Evolutionary conservation across 1,140 invertebrate species (phyloP), one percentile per base, ranked within the genome.

Genomic region (Drosophila micromelanica): DNA sequence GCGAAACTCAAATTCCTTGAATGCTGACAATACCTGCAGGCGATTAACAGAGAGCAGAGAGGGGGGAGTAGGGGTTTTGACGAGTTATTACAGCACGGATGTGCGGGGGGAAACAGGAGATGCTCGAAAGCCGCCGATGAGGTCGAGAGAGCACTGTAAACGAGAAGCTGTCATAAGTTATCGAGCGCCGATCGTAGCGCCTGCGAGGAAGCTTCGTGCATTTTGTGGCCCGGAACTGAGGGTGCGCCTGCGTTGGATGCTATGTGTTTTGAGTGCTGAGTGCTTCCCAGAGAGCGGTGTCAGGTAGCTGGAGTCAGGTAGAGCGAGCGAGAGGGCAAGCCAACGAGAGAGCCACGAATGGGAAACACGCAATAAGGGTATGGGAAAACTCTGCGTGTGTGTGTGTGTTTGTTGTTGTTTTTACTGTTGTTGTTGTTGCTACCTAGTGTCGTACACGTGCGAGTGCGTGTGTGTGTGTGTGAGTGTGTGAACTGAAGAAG

Each of bases 351-450:
- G 63, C 45, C 49, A 65, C 63, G 54, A 79, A 77, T 80, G 84
- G 84, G 80, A 89, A 89, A 77, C 71, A 89, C 84, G 84, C 84
- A 89, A 89, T 84, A 89, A 89, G 84, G 84, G 84, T 77, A 80
- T 82, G 84, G 84, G 84, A 89, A 89, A 84, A 69, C 40, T 64
- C 48, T 43, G 13, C 56, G 23, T 48, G 45, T 57, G 37, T 64
- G 37, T 70, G 13, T 46, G 38, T 37, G 30, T 5, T 12, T 30
- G 63, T 52, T 64, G 60, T 64, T 65, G 64, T n/a, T n/a, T n/a
- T n/a, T n/a, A n/a, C n/a, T 63, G 59, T 64, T 62, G 54, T 46
- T 70, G 57, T 35, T 70, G 79, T 20, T 80, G 75, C 76, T 89
- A 89, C 82, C 76, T 89, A 89, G 73, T 65, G 12, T 32, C 45